These are phyloP conservation scores for Brachypodius melanocephalos DNA, from an alignment of 2,113 vertebrate genomes.

Conservation along the genomic window DNA sequence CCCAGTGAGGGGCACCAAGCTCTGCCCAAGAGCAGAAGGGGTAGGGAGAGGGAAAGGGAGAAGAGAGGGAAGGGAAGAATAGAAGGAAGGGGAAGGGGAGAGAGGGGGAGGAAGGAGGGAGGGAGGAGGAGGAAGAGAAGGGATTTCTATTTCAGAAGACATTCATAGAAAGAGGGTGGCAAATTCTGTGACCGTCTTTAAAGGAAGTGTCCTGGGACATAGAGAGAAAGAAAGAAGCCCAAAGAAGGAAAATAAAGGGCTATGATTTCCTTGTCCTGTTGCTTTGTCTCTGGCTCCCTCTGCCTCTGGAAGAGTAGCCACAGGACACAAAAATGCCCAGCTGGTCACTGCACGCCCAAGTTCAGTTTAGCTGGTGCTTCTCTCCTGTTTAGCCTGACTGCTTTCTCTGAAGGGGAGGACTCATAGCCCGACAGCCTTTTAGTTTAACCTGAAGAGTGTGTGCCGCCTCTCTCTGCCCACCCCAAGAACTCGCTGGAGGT, in stretches of 20 bases:
- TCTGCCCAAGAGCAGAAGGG: not conserved
- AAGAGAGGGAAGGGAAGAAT: not conserved
- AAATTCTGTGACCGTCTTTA: constrained; percentile 26
- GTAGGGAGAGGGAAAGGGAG: not conserved
- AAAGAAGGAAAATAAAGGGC: constrained; percentile 47
- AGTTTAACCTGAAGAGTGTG: constrained; percentile 28
- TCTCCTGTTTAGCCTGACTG: constrained; percentile 31
- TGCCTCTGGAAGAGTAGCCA: constrained; percentile 57
- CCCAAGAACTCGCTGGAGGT: constrained; percentile 41
- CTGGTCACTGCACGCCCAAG: constrained; percentile 52
- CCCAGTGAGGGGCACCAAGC: not conserved
- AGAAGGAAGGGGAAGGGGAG: not conserved
- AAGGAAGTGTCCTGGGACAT: constrained; percentile 32
- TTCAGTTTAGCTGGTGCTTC: constrained; percentile 67
- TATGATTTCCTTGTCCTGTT: constrained; percentile 63
- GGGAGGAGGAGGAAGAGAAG: not conserved
- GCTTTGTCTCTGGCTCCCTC: constrained; percentile 57
- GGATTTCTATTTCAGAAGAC: not conserved
- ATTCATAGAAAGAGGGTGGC: not conserved
- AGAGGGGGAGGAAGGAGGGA: not conserved
- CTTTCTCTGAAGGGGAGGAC: constrained; percentile 32
- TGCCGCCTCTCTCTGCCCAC: constrained; percentile 32
- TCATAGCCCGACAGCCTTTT: not conserved
- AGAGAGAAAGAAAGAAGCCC: not conserved
- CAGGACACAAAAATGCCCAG: constrained; percentile 59